These are phyloP conservation scores for Rhinogobio ventralis DNA, from an alignment of 2,797 vertebrate genomes.

Conservation along the genomic window DNA sequence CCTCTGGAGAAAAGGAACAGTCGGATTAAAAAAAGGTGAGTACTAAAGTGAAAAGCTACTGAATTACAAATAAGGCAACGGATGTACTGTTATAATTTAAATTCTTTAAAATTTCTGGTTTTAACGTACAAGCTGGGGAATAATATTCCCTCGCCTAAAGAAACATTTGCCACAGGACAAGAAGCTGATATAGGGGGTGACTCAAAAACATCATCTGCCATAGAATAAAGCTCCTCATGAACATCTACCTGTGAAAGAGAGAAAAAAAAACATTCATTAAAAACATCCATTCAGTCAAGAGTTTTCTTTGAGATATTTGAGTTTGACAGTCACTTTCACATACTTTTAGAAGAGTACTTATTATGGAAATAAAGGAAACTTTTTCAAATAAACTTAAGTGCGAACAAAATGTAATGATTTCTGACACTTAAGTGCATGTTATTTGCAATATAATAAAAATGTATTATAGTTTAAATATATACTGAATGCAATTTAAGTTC, in stretches of 20 bases:
- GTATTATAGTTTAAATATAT: background rate
- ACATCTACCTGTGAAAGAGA: constrained; percentile 77
- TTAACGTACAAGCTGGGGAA: constrained; percentile 79
- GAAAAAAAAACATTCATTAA: background rate
- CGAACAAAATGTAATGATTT: background rate
- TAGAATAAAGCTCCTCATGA: constrained; percentile 87
- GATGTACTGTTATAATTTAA: background rate
- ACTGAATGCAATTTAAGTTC: background rate
- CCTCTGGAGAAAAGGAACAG: constrained; percentile 63
- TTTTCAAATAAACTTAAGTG: background rate
- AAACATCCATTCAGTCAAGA: background rate
- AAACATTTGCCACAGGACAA: constrained; percentile 70
- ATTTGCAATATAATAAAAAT: background rate
- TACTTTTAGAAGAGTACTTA: background rate
- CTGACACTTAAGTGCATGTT: background rate
- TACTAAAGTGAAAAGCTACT: background rate
- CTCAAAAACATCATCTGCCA: constrained; percentile 96
- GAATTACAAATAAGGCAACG: background rate
- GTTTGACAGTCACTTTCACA: background rate
- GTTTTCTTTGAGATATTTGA: no score
- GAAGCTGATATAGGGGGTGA: constrained; percentile 90
- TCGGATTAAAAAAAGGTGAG: background rate
- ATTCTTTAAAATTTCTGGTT: background rate
- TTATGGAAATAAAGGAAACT: background rate
- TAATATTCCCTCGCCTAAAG: constrained; percentile 67